Percentiles rank a stretch among this genome's conserved stretches.
Evolutionary conservation across 2,888 invertebrate species (phyloP).

Genomic region (Pyrocoelia pectoralis): DNA sequence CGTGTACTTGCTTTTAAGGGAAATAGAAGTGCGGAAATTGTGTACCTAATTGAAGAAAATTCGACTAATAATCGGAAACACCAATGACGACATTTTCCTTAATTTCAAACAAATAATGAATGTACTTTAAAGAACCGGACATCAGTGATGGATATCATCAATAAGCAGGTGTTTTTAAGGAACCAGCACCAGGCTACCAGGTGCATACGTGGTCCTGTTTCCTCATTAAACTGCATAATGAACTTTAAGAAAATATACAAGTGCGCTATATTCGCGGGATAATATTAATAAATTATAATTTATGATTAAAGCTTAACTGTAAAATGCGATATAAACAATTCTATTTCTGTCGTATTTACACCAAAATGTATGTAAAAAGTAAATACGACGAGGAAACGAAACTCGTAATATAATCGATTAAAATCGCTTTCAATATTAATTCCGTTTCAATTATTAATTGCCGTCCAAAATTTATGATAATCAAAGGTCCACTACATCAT

Average conservation of each 20-base stretch:
- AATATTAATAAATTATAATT: conserved; percentile 13
- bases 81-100: neutral
- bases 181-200: conserved; percentile 32
- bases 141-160: conserved; percentile 33
- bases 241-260: conserved; percentile 19
- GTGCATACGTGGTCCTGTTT: conserved; percentile 26
- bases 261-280: conserved; percentile 11
- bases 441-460: neutral
- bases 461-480: neutral
- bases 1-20: no score
- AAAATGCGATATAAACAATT: neutral
- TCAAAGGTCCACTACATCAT: neutral
- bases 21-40: no score
- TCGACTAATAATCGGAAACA: no score
- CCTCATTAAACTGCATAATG: conserved; percentile 31
- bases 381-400: no score
- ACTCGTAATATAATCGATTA: neutral
- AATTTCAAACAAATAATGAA: conserved; percentile 4
- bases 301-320: conserved; percentile 8
- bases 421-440: conserved; percentile 1
- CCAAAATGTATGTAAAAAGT: no score
- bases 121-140: conserved; percentile 27
- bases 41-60: no score
- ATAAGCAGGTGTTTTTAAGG: conserved; percentile 33
- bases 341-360: neutral